phyloP scores from a whole-genome alignment of 2,797 vertebrate genomes.

The Pangasius sanitwongsei region DNA sequence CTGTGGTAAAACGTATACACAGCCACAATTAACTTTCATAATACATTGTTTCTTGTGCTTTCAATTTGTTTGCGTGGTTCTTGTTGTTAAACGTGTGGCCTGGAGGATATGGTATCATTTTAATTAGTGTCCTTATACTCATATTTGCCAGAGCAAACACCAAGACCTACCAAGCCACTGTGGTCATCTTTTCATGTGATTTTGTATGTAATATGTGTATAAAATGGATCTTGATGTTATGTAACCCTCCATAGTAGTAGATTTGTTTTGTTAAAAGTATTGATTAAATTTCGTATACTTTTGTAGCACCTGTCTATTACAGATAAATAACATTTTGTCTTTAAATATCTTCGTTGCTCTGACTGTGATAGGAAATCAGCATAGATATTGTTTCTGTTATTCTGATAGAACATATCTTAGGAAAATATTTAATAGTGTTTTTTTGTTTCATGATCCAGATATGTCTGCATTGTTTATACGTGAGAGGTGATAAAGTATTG shows the following conservation, averaged over 20 bases:
- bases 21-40: slow-evolving; percentile 14
- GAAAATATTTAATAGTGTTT: not conserved
- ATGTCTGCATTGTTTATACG: not conserved
- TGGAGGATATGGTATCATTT: not conserved
- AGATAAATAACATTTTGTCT: not conserved
- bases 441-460: not conserved
- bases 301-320: not conserved
- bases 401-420: not conserved
- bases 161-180: not conserved
- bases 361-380: not conserved
- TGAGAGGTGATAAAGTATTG: not conserved
- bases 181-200: not conserved
- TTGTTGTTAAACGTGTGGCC: not conserved
- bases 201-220: not conserved
- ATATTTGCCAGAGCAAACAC: not conserved
- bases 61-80: not conserved
- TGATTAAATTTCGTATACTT: not conserved
- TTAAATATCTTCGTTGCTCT: too few species aligned
- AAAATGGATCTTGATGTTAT: not conserved
- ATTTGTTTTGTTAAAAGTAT: not conserved
- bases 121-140: not conserved
- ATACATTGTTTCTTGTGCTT: not conserved
- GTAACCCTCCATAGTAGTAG: not conserved
- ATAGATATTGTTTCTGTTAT: not conserved
- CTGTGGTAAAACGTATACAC: not conserved